Conservation (phyloP, 2,888 invertebrate species). For the Andricus curvator region DNA sequence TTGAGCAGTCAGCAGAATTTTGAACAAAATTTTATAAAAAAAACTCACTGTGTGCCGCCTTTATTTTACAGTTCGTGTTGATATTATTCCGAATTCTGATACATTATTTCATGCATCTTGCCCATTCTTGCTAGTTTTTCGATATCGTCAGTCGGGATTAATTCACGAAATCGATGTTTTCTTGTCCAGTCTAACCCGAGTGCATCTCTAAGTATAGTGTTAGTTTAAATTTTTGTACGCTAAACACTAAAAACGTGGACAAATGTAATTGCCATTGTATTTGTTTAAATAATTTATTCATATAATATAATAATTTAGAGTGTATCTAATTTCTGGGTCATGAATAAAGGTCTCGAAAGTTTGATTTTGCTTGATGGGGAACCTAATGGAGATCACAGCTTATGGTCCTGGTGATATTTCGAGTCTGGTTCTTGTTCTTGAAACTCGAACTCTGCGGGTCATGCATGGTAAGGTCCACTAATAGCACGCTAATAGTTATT, state of each 20-base stretch:
- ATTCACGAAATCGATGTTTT: neutral
- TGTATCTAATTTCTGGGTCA: too few species aligned
- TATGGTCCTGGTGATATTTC: neutral
- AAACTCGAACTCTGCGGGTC: constrained; percentile 63
- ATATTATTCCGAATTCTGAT: too few species aligned
- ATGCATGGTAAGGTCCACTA: constrained; percentile 72
- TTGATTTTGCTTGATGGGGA: neutral
- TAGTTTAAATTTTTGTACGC: too few species aligned
- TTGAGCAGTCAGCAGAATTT: too few species aligned
- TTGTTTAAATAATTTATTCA: too few species aligned
- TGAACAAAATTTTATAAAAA: too few species aligned
- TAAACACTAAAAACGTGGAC: too few species aligned
- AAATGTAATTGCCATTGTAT: too few species aligned
- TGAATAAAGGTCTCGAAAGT: neutral
- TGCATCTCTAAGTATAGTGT: neutral
- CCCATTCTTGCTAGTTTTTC: neutral
- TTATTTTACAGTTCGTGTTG: too few species aligned
- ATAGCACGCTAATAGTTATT: constrained; percentile 73
- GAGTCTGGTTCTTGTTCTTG: constrained; percentile 48
- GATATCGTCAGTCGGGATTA: neutral
- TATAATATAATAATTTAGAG: too few species aligned
- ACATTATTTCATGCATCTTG: too few species aligned
- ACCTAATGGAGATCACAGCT: neutral
- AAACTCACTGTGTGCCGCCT: too few species aligned
- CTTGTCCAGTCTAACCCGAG: neutral